Evolutionary conservation across 2,797 vertebrate species (phyloP), one percentile per base, ranked within the genome.

Genomic region (Chromobotia macracanthus): DNA sequence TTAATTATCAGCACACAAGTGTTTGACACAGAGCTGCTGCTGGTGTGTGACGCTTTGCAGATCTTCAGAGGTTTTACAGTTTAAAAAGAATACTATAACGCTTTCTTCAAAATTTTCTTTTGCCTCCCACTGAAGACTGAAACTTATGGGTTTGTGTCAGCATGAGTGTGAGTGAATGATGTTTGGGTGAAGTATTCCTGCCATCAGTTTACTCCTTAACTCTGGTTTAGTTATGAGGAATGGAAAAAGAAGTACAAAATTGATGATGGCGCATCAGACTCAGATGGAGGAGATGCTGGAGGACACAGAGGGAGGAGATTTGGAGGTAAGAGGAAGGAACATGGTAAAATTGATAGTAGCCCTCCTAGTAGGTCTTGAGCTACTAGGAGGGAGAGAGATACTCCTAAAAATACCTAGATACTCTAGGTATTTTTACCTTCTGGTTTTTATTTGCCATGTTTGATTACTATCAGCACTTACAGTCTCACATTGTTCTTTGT

Each of bases 241-340:
- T 99, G 98, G 97, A 98, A 97, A 89, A 97, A 97, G 87, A 98
- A 95, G 69, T 94, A 98, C 90, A 98, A 91, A 84, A 87, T 99
- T 0, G 96, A 98, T 0, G 96, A 97, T 35, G 88, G 87, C 3
- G 92, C 91, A 0, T 86, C 89, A 0, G 96, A 93, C 80, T 88
- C 85, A 16, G 91, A 90, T 65, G 92, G 5, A 38, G 35, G 84
- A 81, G 93, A 84, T n/a, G 85, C 41, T 77, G 85, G 80, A 84
- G 86, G 85, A 48, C 85, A 86, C 63, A 79, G 72, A 0, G 90
- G 89, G 18, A 85, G 83, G 72, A 76, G 72, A 68, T 80, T 84
- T 25, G 66, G 82, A 70, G 82, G 78, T 83, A 80, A 69, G 51
- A 66, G 50, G 4, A 0, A 28, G 18, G 7, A 19, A 5, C 51